phyloP scores from a whole-genome alignment of 2,888 invertebrate genomes.

The Pecten maximus region DNA sequence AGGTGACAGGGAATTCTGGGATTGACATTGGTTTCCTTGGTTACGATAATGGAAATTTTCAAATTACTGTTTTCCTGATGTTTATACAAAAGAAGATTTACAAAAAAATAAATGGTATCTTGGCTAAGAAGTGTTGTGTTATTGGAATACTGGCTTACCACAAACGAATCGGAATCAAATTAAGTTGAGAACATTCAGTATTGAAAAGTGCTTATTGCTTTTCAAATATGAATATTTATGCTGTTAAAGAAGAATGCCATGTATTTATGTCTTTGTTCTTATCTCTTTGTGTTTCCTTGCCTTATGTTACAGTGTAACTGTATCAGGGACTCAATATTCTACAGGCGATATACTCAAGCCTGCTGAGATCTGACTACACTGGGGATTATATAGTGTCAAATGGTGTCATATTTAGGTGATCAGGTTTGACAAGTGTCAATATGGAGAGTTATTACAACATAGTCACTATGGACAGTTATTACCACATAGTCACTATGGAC shows the following conservation, averaged over 20 bases:
- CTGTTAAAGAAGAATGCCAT: not conserved
- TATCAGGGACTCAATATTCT: too few species aligned
- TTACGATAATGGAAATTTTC: slow-evolving; percentile 15
- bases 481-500: too few species aligned
- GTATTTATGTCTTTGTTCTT: not conserved
- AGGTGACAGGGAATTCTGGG: not conserved
- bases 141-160: not conserved
- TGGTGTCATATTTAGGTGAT: too few species aligned
- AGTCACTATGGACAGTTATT: too few species aligned
- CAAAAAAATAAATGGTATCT: not conserved
- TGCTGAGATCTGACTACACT: too few species aligned
- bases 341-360: too few species aligned
- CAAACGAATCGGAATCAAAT: not conserved
- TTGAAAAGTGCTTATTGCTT: not conserved
- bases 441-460: too few species aligned
- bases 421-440: too few species aligned
- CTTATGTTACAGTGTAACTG: not conserved
- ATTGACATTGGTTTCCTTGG: not conserved
- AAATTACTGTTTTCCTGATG: not conserved
- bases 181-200: not conserved
- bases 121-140: not conserved
- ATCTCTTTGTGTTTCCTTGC: not conserved
- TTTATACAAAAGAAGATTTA: not conserved
- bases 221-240: not conserved
- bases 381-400: too few species aligned